Conservation (phyloP, 2,888 invertebrate species). For the Calameuta idolon region DNA sequence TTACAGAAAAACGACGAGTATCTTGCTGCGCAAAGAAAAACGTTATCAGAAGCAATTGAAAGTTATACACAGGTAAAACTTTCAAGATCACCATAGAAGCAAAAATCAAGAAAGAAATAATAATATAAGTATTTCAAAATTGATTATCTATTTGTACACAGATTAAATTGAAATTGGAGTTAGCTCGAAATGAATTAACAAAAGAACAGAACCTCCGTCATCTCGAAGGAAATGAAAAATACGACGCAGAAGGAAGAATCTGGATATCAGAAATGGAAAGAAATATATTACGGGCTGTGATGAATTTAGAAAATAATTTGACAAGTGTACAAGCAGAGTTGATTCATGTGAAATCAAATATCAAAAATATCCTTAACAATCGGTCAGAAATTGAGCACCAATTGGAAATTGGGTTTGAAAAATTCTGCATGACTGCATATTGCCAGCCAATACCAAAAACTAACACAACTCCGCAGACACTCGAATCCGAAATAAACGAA, state of each 20-base stretch:
- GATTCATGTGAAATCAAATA: conserved; percentile 1
- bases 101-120: background rate
- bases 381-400: background rate
- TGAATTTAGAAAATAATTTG: conserved; percentile 12
- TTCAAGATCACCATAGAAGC: background rate
- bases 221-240: conserved; percentile 11
- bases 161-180: conserved; percentile 10
- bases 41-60: background rate
- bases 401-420: conserved; percentile 16
- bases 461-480: background rate
- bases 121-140: background rate
- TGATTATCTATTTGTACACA: background rate
- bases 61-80: background rate
- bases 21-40: background rate
- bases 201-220: conserved; percentile 16
- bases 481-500: conserved; percentile 1
- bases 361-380: conserved; percentile 1
- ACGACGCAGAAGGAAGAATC: conserved; percentile 17
- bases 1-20: conserved; percentile 1
- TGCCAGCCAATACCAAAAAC: conserved; percentile 1
- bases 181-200: conserved; percentile 10
- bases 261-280: conserved; percentile 13
- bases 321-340: background rate
- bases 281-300: conserved; percentile 8
- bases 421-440: conserved; percentile 4